A percentile compares a stretch with the other conserved stretches of the same genome.
Conservation (phyloP, 2,888 invertebrate genomes). For the Lottia scabra region DNA sequence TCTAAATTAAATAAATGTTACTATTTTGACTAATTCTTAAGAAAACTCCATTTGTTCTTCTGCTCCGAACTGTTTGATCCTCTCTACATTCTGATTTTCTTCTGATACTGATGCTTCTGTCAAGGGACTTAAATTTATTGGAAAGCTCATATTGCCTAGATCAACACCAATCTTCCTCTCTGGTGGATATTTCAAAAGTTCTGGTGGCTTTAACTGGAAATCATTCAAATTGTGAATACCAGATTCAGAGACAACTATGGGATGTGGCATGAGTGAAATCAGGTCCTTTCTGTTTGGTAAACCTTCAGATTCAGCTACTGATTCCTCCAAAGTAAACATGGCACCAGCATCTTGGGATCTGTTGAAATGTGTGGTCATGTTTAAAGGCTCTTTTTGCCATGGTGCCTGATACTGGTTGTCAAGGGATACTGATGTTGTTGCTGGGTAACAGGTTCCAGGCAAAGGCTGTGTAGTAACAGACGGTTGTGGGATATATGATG, state of each 20-base stretch:
- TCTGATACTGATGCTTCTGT: neutral
- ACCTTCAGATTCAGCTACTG: neutral
- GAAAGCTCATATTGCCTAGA: neutral
- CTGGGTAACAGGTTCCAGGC: neutral
- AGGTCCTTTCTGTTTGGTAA: neutral
- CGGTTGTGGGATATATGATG: neutral
- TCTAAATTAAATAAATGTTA: too few species aligned
- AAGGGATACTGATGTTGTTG: neutral
- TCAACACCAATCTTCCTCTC: neutral
- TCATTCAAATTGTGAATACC: neutral
- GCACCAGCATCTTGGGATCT: neutral
- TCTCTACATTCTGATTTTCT: too few species aligned
- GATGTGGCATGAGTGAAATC: neutral
- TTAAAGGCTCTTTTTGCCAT: neutral
- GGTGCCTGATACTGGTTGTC: neutral
- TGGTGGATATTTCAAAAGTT: neutral
- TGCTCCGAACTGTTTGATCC: too few species aligned
- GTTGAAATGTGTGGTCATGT: neutral
- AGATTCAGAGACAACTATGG: neutral
- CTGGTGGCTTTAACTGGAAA: neutral
- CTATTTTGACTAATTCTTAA: too few species aligned
- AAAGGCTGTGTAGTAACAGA: neutral
- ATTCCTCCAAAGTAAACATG: neutral
- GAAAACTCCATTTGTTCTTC: too few species aligned
- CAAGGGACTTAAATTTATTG: neutral